Conservation (phyloP, 1,140 invertebrate species). For the Leptinotarsa undecemlineata region DNA sequence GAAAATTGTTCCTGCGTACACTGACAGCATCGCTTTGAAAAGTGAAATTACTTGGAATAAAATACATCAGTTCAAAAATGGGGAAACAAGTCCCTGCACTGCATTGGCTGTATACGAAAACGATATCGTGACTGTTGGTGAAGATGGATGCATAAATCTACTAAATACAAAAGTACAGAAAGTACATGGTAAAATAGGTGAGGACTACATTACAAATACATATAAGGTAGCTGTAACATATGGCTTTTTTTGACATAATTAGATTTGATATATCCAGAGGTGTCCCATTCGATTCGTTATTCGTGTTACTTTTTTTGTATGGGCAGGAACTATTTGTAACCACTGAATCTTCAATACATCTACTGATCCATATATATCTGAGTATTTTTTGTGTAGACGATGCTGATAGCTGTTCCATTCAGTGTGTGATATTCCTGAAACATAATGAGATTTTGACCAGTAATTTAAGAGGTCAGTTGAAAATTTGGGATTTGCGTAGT, state of each 20-base stretch:
- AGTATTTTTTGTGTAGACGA: constrained; percentile 57
- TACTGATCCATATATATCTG: too few species aligned
- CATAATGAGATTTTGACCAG: constrained; percentile 81
- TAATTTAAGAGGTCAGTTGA: constrained; percentile 83
- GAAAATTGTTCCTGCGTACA: constrained; percentile 62
- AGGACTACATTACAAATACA: constrained; percentile 20
- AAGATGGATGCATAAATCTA: constrained; percentile 79
- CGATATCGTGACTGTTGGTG: constrained; percentile 76
- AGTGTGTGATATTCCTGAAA: constrained; percentile 75
- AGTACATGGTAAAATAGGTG: constrained; percentile 66
- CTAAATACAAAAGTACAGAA: constrained; percentile 66
- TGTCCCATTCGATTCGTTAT: too few species aligned
- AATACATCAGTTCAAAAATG: constrained; percentile 68
- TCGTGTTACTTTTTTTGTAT: too few species aligned
- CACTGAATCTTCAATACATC: too few species aligned
- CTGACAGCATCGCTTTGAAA: constrained; percentile 56
- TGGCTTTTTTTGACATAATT: too few species aligned
- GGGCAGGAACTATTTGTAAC: too few species aligned
- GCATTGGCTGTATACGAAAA: constrained; percentile 69
- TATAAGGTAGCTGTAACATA: too few species aligned
- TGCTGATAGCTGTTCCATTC: constrained; percentile 81
- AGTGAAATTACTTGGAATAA: constrained; percentile 62
- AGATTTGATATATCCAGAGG: too few species aligned
- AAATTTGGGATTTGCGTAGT: constrained; percentile 80
- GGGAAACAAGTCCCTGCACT: constrained; percentile 66